phyloP scores from a whole-genome alignment of 1,140 invertebrate genomes.

The Drosophila pectinifera region DNA sequence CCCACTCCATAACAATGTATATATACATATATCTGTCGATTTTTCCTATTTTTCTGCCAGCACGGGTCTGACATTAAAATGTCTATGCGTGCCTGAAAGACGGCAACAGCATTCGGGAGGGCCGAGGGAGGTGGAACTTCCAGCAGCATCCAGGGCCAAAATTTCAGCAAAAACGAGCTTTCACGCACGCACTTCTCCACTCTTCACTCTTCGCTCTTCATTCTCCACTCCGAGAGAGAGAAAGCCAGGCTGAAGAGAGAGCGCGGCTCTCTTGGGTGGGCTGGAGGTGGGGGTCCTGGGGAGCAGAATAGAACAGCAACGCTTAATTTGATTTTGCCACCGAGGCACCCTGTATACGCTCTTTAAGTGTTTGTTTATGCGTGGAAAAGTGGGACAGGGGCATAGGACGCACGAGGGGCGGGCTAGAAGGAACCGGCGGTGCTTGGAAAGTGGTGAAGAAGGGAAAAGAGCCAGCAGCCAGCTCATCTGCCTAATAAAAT shows the following conservation, averaged over 20 bases:
- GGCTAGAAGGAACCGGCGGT: conserved; percentile 4
- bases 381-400: conserved; percentile 48
- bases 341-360: conserved; percentile 60
- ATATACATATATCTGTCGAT: conserved; percentile 12
- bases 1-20: not conserved
- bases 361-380: conserved; percentile 83
- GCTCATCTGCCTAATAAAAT: conserved; percentile 74
- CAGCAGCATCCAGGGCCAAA: conserved; percentile 78
- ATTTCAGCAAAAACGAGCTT: conserved; percentile 71
- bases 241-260: conserved; percentile 8
- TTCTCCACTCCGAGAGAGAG: conserved; percentile 11
- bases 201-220: conserved; percentile 23
- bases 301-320: conserved; percentile 44
- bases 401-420: not conserved
- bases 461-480: conserved; percentile 26
- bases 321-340: conserved; percentile 68
- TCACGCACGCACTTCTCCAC: conserved; percentile 50
- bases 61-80: conserved; percentile 77
- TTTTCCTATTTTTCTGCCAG: conserved; percentile 51
- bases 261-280: conserved; percentile 40
- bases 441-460: conserved; percentile 11
- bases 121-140: conserved; percentile 37
- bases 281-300: not conserved
- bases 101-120: conserved; percentile 50
- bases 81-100: conserved; percentile 76